Conservation (phyloP, 2,888 invertebrate species). For the Cephus pygmeus region DNA sequence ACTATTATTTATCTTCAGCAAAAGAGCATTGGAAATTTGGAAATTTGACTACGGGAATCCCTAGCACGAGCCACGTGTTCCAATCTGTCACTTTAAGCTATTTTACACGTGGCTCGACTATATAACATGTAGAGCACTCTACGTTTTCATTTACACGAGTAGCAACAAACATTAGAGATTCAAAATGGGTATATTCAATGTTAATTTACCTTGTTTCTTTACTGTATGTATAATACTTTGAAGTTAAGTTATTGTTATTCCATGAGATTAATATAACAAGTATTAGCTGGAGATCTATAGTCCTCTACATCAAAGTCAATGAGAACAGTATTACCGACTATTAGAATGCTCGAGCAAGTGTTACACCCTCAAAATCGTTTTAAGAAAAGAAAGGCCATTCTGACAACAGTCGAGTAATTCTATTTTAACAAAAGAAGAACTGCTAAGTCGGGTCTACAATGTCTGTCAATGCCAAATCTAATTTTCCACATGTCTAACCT, state of each 20-base stretch:
- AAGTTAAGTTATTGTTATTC: background rate
- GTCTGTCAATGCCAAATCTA: conserved; percentile 27
- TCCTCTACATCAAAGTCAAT: background rate
- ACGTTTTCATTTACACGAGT: too few relatives aligned
- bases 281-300: background rate
- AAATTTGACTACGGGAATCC: too few relatives aligned
- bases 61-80: too few relatives aligned
- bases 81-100: too few relatives aligned
- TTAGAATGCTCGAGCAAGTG: background rate
- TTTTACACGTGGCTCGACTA: too few relatives aligned
- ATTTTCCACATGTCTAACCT: conserved; percentile 24
- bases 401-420: background rate
- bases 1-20: too few relatives aligned
- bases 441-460: background rate
- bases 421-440: background rate
- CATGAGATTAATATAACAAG: background rate
- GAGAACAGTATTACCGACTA: background rate
- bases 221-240: background rate
- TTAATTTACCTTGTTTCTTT: too few relatives aligned
- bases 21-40: too few relatives aligned
- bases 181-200: too few relatives aligned
- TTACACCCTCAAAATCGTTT: background rate
- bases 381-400: background rate
- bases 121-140: background rate
- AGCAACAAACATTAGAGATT: background rate